Evolutionary conservation across 37 sponge, comb jelly and placozoan species (phyloP).

Genomic region (Crambe crambe): DNA sequence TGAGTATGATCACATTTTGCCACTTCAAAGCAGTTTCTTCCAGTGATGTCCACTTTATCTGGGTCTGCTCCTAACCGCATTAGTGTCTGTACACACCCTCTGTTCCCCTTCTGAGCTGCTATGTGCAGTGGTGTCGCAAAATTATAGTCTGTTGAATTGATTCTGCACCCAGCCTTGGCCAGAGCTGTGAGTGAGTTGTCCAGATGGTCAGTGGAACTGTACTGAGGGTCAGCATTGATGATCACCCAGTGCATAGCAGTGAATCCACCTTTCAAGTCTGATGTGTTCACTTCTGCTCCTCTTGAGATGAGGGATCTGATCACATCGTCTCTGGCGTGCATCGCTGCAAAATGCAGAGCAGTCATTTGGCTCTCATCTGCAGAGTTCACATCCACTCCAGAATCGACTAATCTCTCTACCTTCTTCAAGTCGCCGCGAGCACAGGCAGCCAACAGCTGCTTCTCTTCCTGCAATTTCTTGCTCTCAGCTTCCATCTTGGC

Average conservation of each 20-base stretch:
- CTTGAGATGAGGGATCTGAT: slow-evolving; percentile 41
- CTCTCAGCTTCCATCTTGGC: slow-evolving; percentile 25
- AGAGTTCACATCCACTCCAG: slow-evolving; percentile 48
- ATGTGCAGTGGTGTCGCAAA: slow-evolving; percentile 68
- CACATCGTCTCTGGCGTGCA: slow-evolving; percentile 56
- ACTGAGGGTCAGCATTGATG: slow-evolving; percentile 44
- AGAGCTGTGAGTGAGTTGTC: slow-evolving; percentile 44
- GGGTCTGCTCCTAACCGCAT: slow-evolving; percentile 67
- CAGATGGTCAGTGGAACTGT: slow-evolving; percentile 27
- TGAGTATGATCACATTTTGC: slow-evolving; percentile 39
- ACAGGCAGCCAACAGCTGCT: slow-evolving; percentile 29
- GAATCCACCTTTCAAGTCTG: slow-evolving; percentile 69
- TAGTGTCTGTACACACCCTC: slow-evolving; percentile 26
- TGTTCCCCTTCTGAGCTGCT: slow-evolving; percentile 61
- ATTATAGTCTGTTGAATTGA: slow-evolving; percentile 64
- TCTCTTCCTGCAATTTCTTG: slow-evolving; percentile 11
- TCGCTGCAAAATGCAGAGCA: slow-evolving; percentile 71
- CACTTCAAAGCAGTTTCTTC: slow-evolving; percentile 38
- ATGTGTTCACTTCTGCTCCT: slow-evolving; percentile 45
- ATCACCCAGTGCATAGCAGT: slow-evolving; percentile 69
- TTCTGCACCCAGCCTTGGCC: slow-evolving; percentile 40
- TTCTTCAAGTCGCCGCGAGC: slow-evolving; percentile 51
- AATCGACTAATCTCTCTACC: slow-evolving; percentile 24
- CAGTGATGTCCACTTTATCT: slow-evolving; percentile 41
- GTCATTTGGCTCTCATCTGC: slow-evolving; percentile 56